A percentile compares a stretch with the other conserved stretches of the same genome.
These are phyloP conservation scores for Lutraria rhynchaena DNA, from an alignment of 1,140 invertebrate species.

Conservation along the genomic window DNA sequence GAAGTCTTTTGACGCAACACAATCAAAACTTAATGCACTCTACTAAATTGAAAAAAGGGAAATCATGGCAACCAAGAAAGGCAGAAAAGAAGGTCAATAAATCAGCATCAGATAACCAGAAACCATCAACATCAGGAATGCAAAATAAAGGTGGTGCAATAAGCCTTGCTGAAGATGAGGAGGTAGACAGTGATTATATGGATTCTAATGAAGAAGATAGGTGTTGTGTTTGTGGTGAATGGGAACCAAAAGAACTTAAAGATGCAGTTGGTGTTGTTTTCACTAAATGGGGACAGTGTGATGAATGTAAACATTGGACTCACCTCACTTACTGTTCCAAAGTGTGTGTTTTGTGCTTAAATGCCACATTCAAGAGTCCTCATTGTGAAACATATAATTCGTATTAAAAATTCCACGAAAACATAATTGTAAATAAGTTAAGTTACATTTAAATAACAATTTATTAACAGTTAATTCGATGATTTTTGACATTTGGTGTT, in stretches of 20 bases:
- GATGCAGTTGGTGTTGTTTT: background rate
- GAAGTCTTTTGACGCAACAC: background rate
- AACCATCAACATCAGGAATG: background rate
- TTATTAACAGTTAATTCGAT: too few relatives aligned
- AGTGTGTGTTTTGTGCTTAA: too few relatives aligned
- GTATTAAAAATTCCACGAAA: too few relatives aligned
- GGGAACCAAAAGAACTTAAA: slow-evolving; percentile 2
- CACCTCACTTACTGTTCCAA: too few relatives aligned
- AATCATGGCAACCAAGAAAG: background rate
- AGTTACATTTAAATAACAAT: too few relatives aligned
- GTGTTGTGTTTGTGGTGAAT: slow-evolving; percentile 37
- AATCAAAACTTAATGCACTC: too few relatives aligned
- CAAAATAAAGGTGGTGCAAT: background rate
- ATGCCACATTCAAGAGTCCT: too few relatives aligned
- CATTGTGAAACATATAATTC: too few relatives aligned
- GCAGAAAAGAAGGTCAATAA: background rate
- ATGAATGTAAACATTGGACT: slow-evolving; percentile 40
- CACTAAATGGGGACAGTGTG: slow-evolving; percentile 37
- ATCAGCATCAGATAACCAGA: background rate
- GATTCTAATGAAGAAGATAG: slow-evolving; percentile 4
- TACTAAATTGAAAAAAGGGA: background rate
- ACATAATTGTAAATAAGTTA: too few relatives aligned
- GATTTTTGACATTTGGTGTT: too few relatives aligned
- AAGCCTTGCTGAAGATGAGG: background rate
- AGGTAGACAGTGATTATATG: background rate